Evolutionary conservation across 2,888 invertebrate species (phyloP), one percentile per base, ranked within the genome.

Genomic region (Candidula unifasciata): DNA sequence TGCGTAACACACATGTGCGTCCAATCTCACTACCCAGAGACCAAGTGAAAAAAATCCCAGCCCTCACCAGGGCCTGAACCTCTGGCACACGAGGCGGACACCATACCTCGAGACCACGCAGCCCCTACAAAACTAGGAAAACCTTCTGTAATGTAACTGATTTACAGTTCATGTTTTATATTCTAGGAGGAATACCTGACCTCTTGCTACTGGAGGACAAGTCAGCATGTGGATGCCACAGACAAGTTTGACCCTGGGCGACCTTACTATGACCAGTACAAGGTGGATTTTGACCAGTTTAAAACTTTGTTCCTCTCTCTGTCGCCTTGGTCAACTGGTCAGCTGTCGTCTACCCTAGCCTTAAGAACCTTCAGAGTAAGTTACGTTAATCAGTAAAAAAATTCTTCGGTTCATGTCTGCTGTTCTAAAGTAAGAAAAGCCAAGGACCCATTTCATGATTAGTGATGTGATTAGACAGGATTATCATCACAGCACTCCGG

Each of bases 291-390:
- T 94, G 96, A 97, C 87, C 96, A 97, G 92, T 99, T 99, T 94
- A 96, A 96, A 89, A 96, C 96, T 82, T 95, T 99, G 85, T 97
- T 98, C 94, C 95, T 96, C 24, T 96, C 97, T 0, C 94, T 99
- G 44, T 97, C 97, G 2, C 97, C 98, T 0, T 99, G 99, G 99
- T 97, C 97, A 10, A 96, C 96, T 90, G 97, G 97, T 1, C 95
- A 95, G 86, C 96, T 96, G 88, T 96, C 96, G 0, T 96, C 98
- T 89, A 96, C 96, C 24, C 95, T 99, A 83, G 96, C 97, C 33
- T 96, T 97, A 82, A 96, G 98, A 92, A 95, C 97, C 91, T 99
- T 99, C 93, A 96, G 97, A 94, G 98, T 98, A 94, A 86, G 78
- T 37, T 3, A 2, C 30, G 21, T 37, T 3, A 35, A 71, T 69